Conservation (phyloP, 1,140 invertebrate species). For the Globodera rostochiensis region DNA sequence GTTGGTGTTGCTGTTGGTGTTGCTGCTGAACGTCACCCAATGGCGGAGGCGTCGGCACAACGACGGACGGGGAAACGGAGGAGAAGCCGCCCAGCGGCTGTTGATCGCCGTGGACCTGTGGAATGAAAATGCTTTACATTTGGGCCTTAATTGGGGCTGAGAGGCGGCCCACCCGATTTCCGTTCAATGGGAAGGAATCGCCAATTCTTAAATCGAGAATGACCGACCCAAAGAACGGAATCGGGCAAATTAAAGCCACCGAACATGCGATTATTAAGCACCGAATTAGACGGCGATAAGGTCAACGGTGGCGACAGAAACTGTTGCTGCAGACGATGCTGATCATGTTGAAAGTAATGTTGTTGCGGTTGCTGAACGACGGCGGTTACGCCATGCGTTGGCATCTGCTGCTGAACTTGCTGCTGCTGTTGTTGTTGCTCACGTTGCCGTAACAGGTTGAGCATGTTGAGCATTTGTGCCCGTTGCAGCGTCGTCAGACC, state of each 20-base stretch:
- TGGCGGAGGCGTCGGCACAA: not conserved
- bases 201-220: too few relatives aligned
- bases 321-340: not conserved
- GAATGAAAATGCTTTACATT: not conserved
- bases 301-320: conserved; percentile 9
- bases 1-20: not conserved
- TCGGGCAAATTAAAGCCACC: too few relatives aligned
- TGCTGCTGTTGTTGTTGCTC: not conserved
- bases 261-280: not conserved
- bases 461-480: not conserved
- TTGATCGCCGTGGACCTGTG: not conserved
- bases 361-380: not conserved
- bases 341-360: not conserved
- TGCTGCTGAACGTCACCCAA: not conserved
- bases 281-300: not conserved
- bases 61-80: not conserved
- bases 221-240: too few relatives aligned
- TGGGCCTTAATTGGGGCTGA: too few relatives aligned
- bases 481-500: not conserved
- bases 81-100: not conserved
- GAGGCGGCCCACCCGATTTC: not conserved
- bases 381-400: not conserved
- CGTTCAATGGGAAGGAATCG: not conserved
- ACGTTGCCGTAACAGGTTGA: not conserved
- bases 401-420: not conserved